Percentiles rank a stretch among this genome's conserved stretches.
Evolutionary conservation across 2,797 vertebrate genomes (phyloP).

Genomic region (Menidia menidia): DNA sequence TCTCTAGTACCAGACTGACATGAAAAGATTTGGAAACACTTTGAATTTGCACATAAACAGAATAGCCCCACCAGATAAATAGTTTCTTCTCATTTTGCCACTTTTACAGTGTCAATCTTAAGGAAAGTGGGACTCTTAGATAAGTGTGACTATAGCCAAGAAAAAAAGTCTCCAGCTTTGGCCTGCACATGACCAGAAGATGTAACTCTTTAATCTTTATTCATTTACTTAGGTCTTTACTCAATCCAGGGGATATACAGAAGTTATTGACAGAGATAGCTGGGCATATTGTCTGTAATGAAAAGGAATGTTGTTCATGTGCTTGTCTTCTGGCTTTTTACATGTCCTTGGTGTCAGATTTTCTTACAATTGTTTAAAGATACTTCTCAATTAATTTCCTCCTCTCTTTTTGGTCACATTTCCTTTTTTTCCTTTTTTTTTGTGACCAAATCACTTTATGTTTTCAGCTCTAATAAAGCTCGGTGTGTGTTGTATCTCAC

Average conservation of each 20-base stretch:
- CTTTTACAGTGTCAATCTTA: no score
- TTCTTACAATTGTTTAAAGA: background rate
- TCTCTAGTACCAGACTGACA: no score
- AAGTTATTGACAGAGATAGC: constrained; percentile 28
- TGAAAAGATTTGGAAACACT: no score
- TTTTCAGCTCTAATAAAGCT: background rate
- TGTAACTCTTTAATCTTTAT: constrained; percentile 43
- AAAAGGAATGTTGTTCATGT: constrained; percentile 13
- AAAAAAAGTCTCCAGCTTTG: constrained; percentile 18
- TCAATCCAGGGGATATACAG: constrained; percentile 32
- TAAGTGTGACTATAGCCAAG: no score
- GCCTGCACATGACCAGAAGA: constrained; percentile 49
- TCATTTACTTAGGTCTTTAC: constrained; percentile 44
- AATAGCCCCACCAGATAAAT: no score
- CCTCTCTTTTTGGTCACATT: background rate
- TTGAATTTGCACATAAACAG: no score
- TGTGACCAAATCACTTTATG: constrained; percentile 11
- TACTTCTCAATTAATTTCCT: constrained; percentile 3
- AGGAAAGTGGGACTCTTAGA: no score
- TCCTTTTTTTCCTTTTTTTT: background rate
- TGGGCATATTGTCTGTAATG: constrained; percentile 9
- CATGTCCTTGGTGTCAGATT: background rate
- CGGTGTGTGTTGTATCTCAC: constrained; percentile 19
- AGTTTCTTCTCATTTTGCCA: no score
- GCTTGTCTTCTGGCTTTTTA: constrained; percentile 25